Percentiles rank a stretch among this genome's conserved stretches.
phyloP scores from a whole-genome alignment of 2,888 invertebrate genomes.

The Drosophila macrothrix region DNA sequence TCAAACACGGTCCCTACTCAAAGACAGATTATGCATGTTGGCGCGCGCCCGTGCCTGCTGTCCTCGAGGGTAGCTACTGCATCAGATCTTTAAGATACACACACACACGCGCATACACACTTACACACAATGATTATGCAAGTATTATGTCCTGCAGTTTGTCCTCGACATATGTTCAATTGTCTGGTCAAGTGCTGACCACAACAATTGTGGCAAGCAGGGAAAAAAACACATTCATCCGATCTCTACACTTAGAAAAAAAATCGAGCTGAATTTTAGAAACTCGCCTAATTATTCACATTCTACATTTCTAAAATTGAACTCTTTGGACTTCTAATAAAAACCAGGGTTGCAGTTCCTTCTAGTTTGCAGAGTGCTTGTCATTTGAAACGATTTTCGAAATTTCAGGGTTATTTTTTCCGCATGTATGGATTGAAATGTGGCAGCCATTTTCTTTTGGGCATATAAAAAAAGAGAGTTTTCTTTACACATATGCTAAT shows the following conservation, averaged over 20 bases:
- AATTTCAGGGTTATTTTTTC: neutral
- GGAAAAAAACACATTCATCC: neutral
- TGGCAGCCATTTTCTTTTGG: constrained; percentile 42
- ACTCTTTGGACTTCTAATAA: neutral
- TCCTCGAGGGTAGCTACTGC: constrained; percentile 27
- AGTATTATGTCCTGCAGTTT: constrained; percentile 44
- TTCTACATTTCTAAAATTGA: neutral
- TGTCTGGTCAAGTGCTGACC: constrained; percentile 67
- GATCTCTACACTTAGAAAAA: neutral
- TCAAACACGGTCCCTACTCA: constrained; percentile 57
- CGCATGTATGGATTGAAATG: neutral
- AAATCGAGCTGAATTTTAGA: neutral
- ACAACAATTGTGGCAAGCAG: constrained; percentile 41
- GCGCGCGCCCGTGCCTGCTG: constrained; percentile 46
- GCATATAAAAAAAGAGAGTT: neutral
- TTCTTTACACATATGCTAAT: constrained; percentile 64
- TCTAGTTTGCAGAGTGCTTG: neutral
- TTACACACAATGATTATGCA: constrained; percentile 61
- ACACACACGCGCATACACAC: constrained; percentile 14
- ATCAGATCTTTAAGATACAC: constrained; percentile 44
- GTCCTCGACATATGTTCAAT: constrained; percentile 51
- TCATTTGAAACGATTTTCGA: neutral
- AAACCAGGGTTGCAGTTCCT: neutral
- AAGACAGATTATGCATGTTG: constrained; percentile 71
- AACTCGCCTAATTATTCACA: neutral